phyloP scores from a whole-genome alignment of 2,888 invertebrate genomes.

The Pherbina coryleti region DNA sequence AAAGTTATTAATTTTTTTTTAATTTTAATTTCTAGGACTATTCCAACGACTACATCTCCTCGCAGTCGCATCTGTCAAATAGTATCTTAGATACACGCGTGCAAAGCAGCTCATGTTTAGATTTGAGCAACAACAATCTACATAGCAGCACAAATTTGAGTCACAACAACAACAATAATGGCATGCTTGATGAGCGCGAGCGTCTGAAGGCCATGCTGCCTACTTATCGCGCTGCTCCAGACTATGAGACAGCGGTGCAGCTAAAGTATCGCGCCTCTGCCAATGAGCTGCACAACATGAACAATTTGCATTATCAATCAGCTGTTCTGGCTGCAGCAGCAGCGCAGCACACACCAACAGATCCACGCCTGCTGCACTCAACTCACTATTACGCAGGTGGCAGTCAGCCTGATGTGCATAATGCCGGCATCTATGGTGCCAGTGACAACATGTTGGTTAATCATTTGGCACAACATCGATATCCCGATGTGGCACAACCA shows the following conservation, averaged over 20 bases:
- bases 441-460: constrained; percentile 59
- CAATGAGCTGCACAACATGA: constrained; percentile 68
- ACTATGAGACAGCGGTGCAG: constrained; percentile 94
- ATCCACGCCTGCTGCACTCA: constrained; percentile 44
- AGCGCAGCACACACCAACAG: constrained; percentile 48
- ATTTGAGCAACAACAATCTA: constrained; percentile 67
- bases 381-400: constrained; percentile 68
- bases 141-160: constrained; percentile 57
- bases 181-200: constrained; percentile 66
- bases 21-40: constrained; percentile 22
- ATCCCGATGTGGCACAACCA: constrained; percentile 78
- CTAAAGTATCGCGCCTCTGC: constrained; percentile 81
- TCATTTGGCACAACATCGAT: constrained; percentile 68
- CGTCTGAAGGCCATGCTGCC: constrained; percentile 81
- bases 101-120: constrained; percentile 68
- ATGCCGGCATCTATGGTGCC: constrained; percentile 63
- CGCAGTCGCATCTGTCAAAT: constrained; percentile 53
- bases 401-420: constrained; percentile 83
- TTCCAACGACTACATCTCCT: constrained; percentile 54
- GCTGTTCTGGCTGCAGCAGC: constrained; percentile 54
- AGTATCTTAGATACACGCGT: constrained; percentile 59
- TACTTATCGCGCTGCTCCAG: constrained; percentile 90
- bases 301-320: constrained; percentile 53
- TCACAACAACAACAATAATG: constrained; percentile 53
- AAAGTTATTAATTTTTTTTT: neutral